A percentile compares a stretch with the other conserved stretches of the same genome.
Evolutionary conservation across 2,113 vertebrate species (phyloP).

Genomic region (Alligator mississippiensis): DNA sequence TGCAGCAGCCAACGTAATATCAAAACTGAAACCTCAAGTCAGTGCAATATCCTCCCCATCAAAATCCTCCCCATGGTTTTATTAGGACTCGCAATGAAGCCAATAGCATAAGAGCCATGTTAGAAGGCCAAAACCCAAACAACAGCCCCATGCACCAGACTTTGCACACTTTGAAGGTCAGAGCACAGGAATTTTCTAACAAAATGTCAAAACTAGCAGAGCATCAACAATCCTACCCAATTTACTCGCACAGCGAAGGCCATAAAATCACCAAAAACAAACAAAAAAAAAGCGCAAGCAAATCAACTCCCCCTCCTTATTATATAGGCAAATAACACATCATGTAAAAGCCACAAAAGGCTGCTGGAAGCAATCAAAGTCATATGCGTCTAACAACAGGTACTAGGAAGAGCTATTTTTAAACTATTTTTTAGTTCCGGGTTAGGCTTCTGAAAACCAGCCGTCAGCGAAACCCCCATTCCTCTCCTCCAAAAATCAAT

Average conservation of each 20-base stretch:
- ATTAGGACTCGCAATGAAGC: constrained; percentile 44
- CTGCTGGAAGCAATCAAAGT: background rate
- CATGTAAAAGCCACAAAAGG: background rate
- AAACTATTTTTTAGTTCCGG: background rate
- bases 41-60: constrained; percentile 4
- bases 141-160: background rate
- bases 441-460: background rate
- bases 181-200: background rate
- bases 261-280: background rate
- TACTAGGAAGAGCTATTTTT: background rate
- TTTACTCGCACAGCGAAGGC: background rate
- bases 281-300: no score
- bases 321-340: no score
- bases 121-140: constrained; percentile 8
- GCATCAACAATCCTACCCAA: background rate
- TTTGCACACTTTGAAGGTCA: background rate
- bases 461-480: background rate
- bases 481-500: background rate
- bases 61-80: constrained; percentile 61
- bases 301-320: background rate
- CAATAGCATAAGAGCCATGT: background rate
- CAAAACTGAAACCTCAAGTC: constrained; percentile 55
- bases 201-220: constrained; percentile 1
- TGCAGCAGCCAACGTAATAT: constrained; percentile 36
- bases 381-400: background rate